Evolutionary conservation across 1,140 invertebrate species (phyloP), one percentile per base, ranked within the genome.

Genomic region (Dryas iulia): DNA sequence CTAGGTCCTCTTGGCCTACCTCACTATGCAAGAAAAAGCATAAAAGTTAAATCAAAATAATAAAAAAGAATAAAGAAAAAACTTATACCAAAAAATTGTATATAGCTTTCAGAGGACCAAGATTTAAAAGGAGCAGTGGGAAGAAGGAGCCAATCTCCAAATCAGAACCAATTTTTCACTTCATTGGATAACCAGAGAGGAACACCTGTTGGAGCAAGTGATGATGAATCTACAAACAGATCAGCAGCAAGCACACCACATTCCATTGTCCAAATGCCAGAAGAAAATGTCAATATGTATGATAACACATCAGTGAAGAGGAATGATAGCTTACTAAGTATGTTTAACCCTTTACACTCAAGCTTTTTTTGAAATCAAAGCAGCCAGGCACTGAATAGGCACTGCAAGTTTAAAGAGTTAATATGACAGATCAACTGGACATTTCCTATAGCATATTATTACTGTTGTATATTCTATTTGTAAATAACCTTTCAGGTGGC

Each of bases 201-300:
- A 5, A 87, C 86, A 4, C 60, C 60, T 10, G 60, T 62, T 31
- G 60, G 60, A 11, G 92, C 92, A 25, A 92, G 91, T 76, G 91
- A 92, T 81, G 92, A 93, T 77, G 94, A 94, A 68, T 61, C 59
- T n/a, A 76, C 78, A 26, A 83, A 78, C 59, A 23, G 57, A 39
- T 70, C 68, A 2, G 71, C 83, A n/a, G 85, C 82, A 28, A 94
- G 93, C 64, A 93, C 94, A 14, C 94, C 94, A 73, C 95, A 95
- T 92, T 95, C 95, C 59, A 92, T 95, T 71, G 94, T 96, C 28
- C 94, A 95, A 84, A 94, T 96, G 4, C 93, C 95, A 67, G 94
- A 92, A 72, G 91, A 92, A 39, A 77, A 83, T 39, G 78, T 82
- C 24, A 86, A 86, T 66, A 85, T 88, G 52, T 90, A 85, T 78